Base-by-base conservation (phyloP, 2,113 vertebrate genomes). In the Hassar affinis region DNA sequence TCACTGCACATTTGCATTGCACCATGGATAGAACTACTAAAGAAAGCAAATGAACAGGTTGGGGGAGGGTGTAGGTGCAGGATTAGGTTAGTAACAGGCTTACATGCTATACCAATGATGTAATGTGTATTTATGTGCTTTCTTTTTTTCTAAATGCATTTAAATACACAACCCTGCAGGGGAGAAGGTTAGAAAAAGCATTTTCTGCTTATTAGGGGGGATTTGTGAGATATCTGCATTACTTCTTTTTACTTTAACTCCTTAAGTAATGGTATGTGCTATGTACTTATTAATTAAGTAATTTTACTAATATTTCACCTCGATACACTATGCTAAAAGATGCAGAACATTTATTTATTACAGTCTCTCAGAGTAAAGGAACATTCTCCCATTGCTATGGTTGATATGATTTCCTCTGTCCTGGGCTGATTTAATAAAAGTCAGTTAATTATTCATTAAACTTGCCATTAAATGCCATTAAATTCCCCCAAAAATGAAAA, bases 81-180 rank as follows among this genome's bases (percentile, higher is more conserved):
- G 93, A 93, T 94, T 94, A 94, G 88, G 83, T 84, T 87, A 89
- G 91, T 93, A 92, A 94, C 92, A 90, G 88, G 93, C 93, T 94
- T 93, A 94, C 89, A 87, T 92, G 90, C 89, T 18, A 4, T 33
- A 1, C 27, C 17, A 75, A n/a, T 20, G 7, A 33, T 45, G 33
- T 10, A 20, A 30, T 42, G 17, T 20, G 33, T 64, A 18, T 71
- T 71, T 71, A 45, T 0, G 0, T 25, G 20, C 35, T 69, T 38
- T 38, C 22, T 22, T 5, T 4, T 69, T 69, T 25, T 18, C 33
- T 66, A 18, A 35, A 66, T 66, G 15, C 6, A 66, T 66, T 69
- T 69, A 42, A 42, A 66, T 35, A 5, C 14, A 64, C 4, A 64
- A 33, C 27, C 14, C 27, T 62, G n/a, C 27, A 64, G 20, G 2